These are phyloP conservation scores for Miniopterus natalensis DNA, from an alignment of 2,113 vertebrate species.

Conservation along the genomic window DNA sequence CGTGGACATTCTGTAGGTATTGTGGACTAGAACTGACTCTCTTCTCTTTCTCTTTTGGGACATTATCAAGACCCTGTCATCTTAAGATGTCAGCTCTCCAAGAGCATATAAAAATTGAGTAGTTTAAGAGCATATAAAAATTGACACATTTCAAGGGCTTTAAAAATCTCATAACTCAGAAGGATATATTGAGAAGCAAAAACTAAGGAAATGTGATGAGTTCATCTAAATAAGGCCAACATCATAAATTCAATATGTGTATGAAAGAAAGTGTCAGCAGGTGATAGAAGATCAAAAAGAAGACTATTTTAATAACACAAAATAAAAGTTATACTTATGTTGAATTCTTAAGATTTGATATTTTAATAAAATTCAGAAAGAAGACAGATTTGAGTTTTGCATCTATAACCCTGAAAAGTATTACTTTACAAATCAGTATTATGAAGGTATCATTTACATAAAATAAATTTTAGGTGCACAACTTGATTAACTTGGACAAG, in stretches of 20 bases:
- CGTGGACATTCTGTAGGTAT: neutral
- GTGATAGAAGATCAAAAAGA: neutral
- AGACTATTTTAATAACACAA: neutral
- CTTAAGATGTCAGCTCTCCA: constrained; percentile 72
- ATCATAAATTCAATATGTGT: neutral
- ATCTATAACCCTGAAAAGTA: neutral
- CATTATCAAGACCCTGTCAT: constrained; percentile 68
- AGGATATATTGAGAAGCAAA: constrained; percentile 66
- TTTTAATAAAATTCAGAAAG: constrained; percentile 17
- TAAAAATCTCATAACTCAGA: constrained; percentile 68
- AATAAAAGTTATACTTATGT: neutral
- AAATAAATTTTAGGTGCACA: neutral
- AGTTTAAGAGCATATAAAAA: constrained; percentile 76
- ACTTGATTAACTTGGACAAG: neutral
- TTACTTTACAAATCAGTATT: neutral
- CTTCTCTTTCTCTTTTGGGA: constrained; percentile 66
- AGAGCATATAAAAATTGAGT: constrained; percentile 75
- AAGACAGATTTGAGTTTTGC: neutral
- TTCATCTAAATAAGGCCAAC: constrained; percentile 38
- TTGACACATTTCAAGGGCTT: constrained; percentile 77
- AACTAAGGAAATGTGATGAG: constrained; percentile 56
- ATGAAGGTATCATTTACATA: neutral
- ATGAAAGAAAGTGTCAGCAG: constrained; percentile 45
- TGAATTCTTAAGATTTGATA: constrained; percentile 11
- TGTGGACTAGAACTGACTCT: neutral